These are phyloP conservation scores for Herpailurus yagouaroundi DNA, from an alignment of 2,113 vertebrate species.

Conservation along the genomic window DNA sequence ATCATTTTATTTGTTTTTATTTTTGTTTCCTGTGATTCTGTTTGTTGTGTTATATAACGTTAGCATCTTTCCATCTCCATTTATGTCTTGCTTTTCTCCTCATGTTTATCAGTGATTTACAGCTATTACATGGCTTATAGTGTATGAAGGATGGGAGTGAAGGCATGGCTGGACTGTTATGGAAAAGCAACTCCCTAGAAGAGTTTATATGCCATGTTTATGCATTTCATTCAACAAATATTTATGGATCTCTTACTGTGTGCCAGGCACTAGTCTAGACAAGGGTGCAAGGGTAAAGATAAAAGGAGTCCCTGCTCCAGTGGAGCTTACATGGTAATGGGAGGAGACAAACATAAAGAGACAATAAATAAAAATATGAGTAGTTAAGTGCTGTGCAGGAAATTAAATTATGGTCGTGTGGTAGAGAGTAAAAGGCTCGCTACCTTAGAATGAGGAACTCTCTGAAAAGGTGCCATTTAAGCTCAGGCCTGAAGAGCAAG, in stretches of 20 bases:
- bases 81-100: neutral
- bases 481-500: neutral
- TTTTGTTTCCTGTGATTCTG: neutral
- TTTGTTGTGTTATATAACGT: conserved; percentile 31
- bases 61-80: neutral
- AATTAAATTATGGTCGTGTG: neutral
- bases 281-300: neutral
- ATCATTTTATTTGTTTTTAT: conserved; percentile 9
- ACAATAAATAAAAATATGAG: neutral
- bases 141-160: neutral
- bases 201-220: neutral
- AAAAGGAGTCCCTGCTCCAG: neutral
- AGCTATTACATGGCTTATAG: neutral
- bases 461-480: neutral
- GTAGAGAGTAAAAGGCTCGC: neutral
- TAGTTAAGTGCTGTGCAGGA: neutral
- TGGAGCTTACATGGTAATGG: neutral
- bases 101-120: neutral
- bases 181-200: neutral
- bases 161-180: neutral
- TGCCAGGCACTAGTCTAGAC: neutral
- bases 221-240: conserved; percentile 28
- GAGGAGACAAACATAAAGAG: neutral
- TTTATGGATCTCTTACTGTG: neutral
- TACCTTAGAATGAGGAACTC: neutral